These are phyloP conservation scores for Sinella curviseta DNA, from an alignment of 1,140 invertebrate species.

Conservation along the genomic window DNA sequence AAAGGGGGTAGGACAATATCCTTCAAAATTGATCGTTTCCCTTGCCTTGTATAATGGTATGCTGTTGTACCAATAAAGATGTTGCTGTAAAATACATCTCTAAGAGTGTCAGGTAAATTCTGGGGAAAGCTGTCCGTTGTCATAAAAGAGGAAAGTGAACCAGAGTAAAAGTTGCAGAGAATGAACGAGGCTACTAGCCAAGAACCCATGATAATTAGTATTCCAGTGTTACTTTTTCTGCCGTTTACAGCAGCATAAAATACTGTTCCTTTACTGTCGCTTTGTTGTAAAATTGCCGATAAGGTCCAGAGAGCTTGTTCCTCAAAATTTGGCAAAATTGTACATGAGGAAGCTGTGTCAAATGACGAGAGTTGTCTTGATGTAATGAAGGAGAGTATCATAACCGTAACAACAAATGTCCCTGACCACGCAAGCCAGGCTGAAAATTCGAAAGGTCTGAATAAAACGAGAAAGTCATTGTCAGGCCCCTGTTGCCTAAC, in stretches of 20 bases:
- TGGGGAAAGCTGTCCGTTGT: neutral
- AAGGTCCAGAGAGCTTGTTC: too few relatives aligned
- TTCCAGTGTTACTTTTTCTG: neutral
- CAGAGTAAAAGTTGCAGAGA: constrained; percentile 4
- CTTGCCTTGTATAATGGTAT: neutral
- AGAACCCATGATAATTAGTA: neutral
- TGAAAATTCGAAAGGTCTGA: neutral
- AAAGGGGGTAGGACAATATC: neutral
- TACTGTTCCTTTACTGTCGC: too few relatives aligned
- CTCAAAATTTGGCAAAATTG: too few relatives aligned
- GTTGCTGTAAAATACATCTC: neutral
- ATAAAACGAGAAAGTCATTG: neutral
- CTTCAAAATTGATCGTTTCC: neutral
- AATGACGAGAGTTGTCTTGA: too few relatives aligned
- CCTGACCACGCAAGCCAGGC: neutral
- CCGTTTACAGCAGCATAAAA: neutral
- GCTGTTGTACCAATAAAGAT: neutral
- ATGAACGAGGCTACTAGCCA: neutral
- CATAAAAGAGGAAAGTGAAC: neutral
- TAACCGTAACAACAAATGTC: neutral
- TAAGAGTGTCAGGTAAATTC: neutral
- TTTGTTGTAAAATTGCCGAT: too few relatives aligned
- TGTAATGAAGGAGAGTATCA: too few relatives aligned
- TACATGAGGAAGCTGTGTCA: too few relatives aligned
- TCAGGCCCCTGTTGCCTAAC: neutral